Evolutionary conservation across 1,140 invertebrate genomes (phyloP).

Genomic region (Bombus superbus): DNA sequence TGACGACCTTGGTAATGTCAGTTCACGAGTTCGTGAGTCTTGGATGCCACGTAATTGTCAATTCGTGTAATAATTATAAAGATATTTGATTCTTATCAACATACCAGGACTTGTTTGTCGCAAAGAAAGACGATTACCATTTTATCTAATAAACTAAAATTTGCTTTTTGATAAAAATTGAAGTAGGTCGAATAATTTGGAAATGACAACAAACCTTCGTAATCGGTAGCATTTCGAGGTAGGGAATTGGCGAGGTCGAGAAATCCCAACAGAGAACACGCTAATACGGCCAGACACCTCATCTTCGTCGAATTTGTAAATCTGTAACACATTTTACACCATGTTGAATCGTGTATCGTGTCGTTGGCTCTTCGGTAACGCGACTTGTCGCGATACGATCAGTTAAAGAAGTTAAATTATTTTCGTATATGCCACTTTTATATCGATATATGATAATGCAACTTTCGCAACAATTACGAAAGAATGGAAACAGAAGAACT

Average conservation of each 20-base stretch:
- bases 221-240: constrained; percentile 47
- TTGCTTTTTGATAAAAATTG: neutral
- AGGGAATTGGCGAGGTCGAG: constrained; percentile 19
- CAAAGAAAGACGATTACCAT: accelerated
- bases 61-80: neutral
- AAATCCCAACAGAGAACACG: constrained; percentile 43
- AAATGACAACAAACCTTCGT: constrained; percentile 63
- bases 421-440: neutral
- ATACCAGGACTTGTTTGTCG: too few species aligned
- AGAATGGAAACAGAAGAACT: neutral
- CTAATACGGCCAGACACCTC: constrained; percentile 36
- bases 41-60: neutral
- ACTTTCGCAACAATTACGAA: neutral
- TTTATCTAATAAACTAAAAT: neutral
- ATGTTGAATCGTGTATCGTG: neutral
- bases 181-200: too few species aligned
- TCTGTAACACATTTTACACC: constrained; percentile 36
- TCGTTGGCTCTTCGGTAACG: neutral
- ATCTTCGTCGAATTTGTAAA: constrained; percentile 13
- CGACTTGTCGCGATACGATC: neutral
- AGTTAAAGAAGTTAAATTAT: neutral
- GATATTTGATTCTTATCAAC: too few species aligned
- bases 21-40: neutral
- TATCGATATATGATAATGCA: neutral
- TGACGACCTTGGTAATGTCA: neutral